Evolutionary conservation across 2,797 vertebrate genomes (phyloP).

Genomic region (Onychomys leucogaster): DNA sequence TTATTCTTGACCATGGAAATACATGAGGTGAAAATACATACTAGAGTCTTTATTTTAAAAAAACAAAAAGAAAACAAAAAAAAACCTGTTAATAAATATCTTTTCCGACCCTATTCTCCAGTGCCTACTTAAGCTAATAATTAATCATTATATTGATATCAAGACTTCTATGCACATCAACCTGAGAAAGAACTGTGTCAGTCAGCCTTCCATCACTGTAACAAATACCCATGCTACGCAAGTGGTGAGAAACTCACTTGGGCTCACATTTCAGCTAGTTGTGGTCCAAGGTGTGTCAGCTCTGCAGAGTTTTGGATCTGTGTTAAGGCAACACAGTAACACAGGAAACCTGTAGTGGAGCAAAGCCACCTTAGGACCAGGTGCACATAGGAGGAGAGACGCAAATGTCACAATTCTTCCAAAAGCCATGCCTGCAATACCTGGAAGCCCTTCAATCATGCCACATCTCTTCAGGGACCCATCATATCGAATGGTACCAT

Average conservation of each 20-base stretch:
- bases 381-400: neutral
- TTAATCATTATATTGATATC: neutral
- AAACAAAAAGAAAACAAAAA: neutral
- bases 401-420: neutral
- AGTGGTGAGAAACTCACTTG: neutral
- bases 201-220: neutral
- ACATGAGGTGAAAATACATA: neutral
- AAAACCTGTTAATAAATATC: neutral
- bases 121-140: neutral
- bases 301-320: neutral
- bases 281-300: neutral
- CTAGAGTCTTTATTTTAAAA: neutral
- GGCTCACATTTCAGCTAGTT: neutral
- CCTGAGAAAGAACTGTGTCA: neutral
- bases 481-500: too few species aligned
- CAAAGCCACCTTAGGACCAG: neutral
- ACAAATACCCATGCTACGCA: too few species aligned
- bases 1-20: neutral
- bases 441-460: neutral
- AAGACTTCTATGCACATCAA: neutral
- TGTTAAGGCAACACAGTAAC: fast-evolving
- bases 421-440: neutral
- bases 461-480: neutral
- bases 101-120: neutral
- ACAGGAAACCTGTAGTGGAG: neutral